phyloP scores from a whole-genome alignment of 2,888 invertebrate species.

The Hydriomena furcata region DNA sequence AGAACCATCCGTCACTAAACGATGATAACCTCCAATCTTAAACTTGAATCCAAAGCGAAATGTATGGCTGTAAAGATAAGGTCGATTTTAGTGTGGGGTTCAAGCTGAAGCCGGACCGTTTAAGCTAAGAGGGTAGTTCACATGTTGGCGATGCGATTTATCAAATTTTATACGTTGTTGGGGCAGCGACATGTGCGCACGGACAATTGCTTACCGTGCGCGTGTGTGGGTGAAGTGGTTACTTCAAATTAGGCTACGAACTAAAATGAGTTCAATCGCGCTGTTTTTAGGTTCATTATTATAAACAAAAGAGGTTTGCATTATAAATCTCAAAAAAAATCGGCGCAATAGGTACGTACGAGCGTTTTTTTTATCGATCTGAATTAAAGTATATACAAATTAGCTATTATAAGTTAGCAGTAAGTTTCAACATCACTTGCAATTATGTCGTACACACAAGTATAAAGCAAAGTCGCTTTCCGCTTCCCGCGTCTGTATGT shows the following conservation, averaged over 20 bases:
- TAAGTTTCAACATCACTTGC: slow-evolving; percentile 1
- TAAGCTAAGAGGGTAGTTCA: slow-evolving; percentile 81
- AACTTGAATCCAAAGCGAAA: slow-evolving; percentile 34
- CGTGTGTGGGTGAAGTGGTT: slow-evolving; percentile 30
- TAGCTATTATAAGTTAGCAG: not conserved
- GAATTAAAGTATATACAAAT: no score
- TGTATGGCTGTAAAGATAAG: slow-evolving; percentile 30
- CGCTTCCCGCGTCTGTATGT: no score
- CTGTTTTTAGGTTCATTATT: not conserved
- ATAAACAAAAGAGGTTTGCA: not conserved
- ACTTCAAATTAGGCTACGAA: slow-evolving; percentile 5
- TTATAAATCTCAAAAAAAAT: not conserved
- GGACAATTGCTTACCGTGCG: slow-evolving; percentile 68
- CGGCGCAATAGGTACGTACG: no score
- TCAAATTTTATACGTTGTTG: slow-evolving; percentile 79
- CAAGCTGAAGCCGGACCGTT: slow-evolving; percentile 54
- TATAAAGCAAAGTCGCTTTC: no score
- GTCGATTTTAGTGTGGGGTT: slow-evolving; percentile 38
- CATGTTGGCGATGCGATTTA: slow-evolving; percentile 81
- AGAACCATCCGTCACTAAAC: slow-evolving; percentile 51
- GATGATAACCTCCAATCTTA: slow-evolving; percentile 63
- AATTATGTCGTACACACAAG: no score
- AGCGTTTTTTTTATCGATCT: no score
- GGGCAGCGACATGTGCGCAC: slow-evolving; percentile 78
- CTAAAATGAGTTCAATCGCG: slow-evolving; percentile 15